These are phyloP conservation scores for Bovichtus diacanthus DNA, from an alignment of 2,797 vertebrate genomes.

Conservation along the genomic window DNA sequence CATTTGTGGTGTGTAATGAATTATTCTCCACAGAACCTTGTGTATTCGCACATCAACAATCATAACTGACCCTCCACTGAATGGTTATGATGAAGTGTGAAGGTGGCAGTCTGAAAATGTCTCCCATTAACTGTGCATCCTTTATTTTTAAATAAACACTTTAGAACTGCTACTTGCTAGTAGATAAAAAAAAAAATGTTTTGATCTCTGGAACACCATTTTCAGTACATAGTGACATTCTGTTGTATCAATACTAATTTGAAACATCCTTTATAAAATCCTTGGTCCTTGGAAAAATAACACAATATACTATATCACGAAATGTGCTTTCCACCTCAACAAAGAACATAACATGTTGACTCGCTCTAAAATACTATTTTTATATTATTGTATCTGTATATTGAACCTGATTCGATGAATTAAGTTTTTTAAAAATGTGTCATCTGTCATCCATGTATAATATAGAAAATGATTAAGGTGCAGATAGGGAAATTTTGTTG, in stretches of 20 bases:
- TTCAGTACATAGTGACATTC: not conserved
- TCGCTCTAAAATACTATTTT: not conserved
- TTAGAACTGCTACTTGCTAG: not conserved
- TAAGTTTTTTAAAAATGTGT: not conserved
- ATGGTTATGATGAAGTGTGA: not conserved
- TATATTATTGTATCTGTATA: not conserved
- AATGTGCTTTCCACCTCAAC: not conserved
- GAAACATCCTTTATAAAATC: not conserved
- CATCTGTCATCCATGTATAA: too few relatives aligned
- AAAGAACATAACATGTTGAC: not conserved
- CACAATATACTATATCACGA: not conserved
- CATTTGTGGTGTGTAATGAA: constrained; percentile 44
- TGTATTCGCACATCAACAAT: constrained; percentile 28
- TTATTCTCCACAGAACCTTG: constrained; percentile 30
- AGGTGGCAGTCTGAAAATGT: not conserved
- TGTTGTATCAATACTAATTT: not conserved
- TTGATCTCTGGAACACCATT: not conserved
- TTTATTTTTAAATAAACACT: not conserved
- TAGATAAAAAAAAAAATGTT: not conserved
- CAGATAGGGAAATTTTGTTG: too few relatives aligned
- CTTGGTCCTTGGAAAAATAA: not conserved
- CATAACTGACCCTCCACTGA: constrained; percentile 15
- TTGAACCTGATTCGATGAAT: not conserved
- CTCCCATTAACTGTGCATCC: not conserved
- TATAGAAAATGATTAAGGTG: too few relatives aligned